phyloP scores from a whole-genome alignment of 2,797 vertebrate genomes.

The Semotilus atromaculatus region DNA sequence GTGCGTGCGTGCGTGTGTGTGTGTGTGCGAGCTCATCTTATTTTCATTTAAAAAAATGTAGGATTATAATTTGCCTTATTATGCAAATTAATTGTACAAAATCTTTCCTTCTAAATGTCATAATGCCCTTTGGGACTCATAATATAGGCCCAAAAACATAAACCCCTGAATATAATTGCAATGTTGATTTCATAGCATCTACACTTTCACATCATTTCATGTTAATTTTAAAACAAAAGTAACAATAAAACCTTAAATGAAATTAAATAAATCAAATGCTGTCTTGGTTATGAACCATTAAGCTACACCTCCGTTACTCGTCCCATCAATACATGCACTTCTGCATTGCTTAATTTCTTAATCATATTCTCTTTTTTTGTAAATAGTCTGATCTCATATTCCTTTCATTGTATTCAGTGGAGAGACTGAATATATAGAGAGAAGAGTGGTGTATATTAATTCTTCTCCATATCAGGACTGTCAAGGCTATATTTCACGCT shows the following conservation, averaged over 20 bases:
- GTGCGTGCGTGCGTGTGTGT: no score
- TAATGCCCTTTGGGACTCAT: conserved; percentile 8
- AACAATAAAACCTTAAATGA: neutral
- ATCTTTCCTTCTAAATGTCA: neutral
- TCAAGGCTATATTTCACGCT: conserved; percentile 43
- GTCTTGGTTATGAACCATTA: neutral
- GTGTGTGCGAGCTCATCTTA: no score
- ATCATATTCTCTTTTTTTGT: conserved; percentile 11
- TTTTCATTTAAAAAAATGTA: no score
- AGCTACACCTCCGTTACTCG: neutral
- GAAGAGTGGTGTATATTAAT: conserved; percentile 31
- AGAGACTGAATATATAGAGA: conserved; percentile 23
- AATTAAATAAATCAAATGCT: neutral
- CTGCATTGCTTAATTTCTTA: conserved; percentile 1
- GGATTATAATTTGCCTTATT: neutral
- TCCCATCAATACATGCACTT: neutral
- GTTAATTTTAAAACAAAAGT: neutral
- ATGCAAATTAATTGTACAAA: conserved; percentile 1
- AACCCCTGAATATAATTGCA: conserved; percentile 1
- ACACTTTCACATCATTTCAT: neutral
- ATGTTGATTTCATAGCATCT: neutral
- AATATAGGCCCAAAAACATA: neutral
- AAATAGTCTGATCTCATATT: conserved; percentile 27
- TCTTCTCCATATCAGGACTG: conserved; percentile 20
- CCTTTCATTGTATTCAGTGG: conserved; percentile 27